Conservation (phyloP, 2,888 invertebrate genomes). For the Amitus sp. region DNA sequence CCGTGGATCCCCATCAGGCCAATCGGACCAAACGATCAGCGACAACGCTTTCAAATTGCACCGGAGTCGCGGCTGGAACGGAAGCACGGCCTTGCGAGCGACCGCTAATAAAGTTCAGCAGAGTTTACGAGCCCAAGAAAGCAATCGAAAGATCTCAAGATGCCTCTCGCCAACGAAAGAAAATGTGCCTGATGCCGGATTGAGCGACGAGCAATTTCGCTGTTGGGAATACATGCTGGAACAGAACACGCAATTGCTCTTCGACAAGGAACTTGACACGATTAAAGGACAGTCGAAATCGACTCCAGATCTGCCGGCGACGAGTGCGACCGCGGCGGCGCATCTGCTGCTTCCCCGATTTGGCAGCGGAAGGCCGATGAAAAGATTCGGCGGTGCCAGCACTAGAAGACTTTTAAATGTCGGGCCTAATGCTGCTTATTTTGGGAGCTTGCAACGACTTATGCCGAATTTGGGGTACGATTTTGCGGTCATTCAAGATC, state of each 20-base stretch:
- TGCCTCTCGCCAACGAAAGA: conserved; percentile 60
- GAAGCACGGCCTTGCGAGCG: conserved; percentile 53
- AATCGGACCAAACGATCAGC: conserved; percentile 76
- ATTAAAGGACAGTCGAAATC: conserved; percentile 68
- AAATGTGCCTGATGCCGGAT: conserved; percentile 55
- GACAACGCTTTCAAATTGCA: conserved; percentile 61
- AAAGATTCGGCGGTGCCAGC: conserved; percentile 72
- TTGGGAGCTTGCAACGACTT: conserved; percentile 83
- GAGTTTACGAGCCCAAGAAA: conserved; percentile 56
- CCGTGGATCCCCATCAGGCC: conserved; percentile 86
- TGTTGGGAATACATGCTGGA: conserved; percentile 95
- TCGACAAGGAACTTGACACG: conserved; percentile 86
- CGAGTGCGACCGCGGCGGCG: conserved; percentile 63
- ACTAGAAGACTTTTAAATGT: conserved; percentile 71
- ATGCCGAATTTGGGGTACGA: conserved; percentile 88
- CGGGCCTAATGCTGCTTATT: conserved; percentile 88
- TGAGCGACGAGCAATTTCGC: conserved; percentile 86
- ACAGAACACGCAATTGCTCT: conserved; percentile 87
- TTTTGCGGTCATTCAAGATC: conserved; percentile 84
- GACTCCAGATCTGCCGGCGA: conserved; percentile 56
- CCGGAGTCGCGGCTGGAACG: conserved; percentile 55
- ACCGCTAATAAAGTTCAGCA: conserved; percentile 55
- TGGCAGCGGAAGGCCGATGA: no score
- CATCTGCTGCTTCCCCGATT: no score
- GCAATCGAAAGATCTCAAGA: conserved; percentile 19